phyloP scores from a whole-genome alignment of 2,113 vertebrate species.

The Aythya baeri region DNA sequence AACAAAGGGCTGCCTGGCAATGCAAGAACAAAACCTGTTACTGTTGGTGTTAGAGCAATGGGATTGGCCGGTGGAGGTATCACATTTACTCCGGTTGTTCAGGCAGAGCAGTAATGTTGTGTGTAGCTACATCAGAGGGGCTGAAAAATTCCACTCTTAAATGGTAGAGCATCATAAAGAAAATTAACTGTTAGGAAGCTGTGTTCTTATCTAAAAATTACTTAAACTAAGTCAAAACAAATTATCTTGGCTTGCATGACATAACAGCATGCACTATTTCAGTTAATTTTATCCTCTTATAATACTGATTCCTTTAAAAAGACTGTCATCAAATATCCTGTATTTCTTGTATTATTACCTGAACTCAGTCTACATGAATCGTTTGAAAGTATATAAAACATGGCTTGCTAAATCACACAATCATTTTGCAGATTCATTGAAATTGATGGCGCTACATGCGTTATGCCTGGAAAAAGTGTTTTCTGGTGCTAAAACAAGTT shows the following conservation, averaged over 20 bases:
- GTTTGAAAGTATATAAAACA: neutral
- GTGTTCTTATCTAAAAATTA: constrained; percentile 21
- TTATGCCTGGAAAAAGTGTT: neutral
- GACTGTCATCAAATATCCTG: neutral
- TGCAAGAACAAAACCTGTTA: constrained; percentile 7
- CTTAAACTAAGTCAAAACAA: constrained; percentile 31
- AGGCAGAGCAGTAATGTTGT: neutral
- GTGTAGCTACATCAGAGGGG: neutral
- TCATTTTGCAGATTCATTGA: neutral
- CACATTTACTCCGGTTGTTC: neutral
- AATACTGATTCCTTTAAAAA: neutral
- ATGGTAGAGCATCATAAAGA: neutral
- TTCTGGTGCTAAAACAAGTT: neutral
- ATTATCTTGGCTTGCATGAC: constrained; percentile 2
- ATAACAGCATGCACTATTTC: neutral
- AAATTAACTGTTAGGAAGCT: neutral
- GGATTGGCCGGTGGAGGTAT: neutral
- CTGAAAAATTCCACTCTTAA: neutral
- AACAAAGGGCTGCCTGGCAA: constrained; percentile 37
- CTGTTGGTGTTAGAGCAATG: neutral
- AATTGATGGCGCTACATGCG: neutral
- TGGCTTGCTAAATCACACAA: constrained; percentile 3
- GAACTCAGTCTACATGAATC: neutral
- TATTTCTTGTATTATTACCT: neutral
- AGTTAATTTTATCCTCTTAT: neutral